A percentile compares a stretch with the other conserved stretches of the same genome.
Conservation (phyloP, 2,888 invertebrate species). For the Eueremaeus valkanovi region DNA sequence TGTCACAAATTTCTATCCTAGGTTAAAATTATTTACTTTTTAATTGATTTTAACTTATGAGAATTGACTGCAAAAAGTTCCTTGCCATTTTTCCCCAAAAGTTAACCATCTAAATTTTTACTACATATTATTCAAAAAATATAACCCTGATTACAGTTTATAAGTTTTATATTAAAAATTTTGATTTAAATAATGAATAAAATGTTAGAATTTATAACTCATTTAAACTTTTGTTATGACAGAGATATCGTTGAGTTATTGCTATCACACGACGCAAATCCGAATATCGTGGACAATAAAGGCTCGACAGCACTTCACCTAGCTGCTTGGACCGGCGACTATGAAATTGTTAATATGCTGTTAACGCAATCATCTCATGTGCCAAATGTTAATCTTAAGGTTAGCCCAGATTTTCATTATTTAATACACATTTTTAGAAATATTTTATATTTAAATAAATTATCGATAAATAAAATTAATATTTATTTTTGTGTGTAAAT, state of each 20-base stretch:
- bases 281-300: slow-evolving; percentile 79
- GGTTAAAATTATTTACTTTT: too few relatives aligned
- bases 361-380: slow-evolving; percentile 57
- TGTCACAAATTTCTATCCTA: too few relatives aligned
- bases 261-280: slow-evolving; percentile 78
- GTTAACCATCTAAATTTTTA: too few relatives aligned
- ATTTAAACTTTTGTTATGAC: background rate
- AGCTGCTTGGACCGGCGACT: slow-evolving; percentile 90
- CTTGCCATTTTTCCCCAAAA: too few relatives aligned
- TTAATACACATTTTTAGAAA: background rate
- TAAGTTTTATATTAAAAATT: background rate
- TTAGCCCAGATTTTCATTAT: background rate
- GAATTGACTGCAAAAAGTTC: too few relatives aligned
- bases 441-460: background rate
- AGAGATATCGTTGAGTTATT: slow-evolving; percentile 55
- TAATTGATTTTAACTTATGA: too few relatives aligned
- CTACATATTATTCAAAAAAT: too few relatives aligned
- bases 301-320: slow-evolving; percentile 89
- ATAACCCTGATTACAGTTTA: too few relatives aligned
- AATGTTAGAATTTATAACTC: background rate
- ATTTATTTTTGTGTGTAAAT: too few relatives aligned
- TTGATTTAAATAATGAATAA: background rate
- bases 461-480: too few relatives aligned
- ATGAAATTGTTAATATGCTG: slow-evolving; percentile 78
- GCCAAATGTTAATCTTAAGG: slow-evolving; percentile 36